Evolutionary conservation across 2,797 vertebrate species (phyloP).

Genomic region (Psittacula echo): DNA sequence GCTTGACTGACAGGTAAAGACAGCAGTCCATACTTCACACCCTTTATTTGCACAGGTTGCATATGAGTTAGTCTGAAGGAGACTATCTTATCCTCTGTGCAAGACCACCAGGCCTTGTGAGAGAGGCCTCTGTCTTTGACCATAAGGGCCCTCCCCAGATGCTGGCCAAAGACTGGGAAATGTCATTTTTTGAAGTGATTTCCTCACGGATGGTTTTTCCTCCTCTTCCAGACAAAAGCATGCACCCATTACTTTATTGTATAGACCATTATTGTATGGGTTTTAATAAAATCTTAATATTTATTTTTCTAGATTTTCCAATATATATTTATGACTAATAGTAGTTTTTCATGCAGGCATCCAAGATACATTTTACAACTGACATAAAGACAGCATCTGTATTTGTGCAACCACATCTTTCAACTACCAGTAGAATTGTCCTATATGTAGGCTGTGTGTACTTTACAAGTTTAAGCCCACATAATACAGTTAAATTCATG

Average conservation of each 20-base stretch:
- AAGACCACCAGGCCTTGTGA: neutral
- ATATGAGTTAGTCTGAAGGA: neutral
- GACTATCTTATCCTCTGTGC: neutral
- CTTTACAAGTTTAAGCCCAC: neutral
- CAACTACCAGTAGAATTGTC: neutral
- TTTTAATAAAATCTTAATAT: neutral
- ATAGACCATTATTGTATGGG: neutral
- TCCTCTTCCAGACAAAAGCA: neutral
- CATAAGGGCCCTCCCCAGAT: neutral
- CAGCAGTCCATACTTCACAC: neutral
- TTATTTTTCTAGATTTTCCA: neutral
- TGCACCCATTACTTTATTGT: neutral
- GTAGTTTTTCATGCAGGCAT: neutral
- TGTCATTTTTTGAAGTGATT: fast-evolving
- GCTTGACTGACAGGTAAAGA: neutral
- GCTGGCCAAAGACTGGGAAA: neutral
- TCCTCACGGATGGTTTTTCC: neutral
- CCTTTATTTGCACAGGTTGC: neutral
- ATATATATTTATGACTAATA: neutral
- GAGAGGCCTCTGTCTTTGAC: neutral
- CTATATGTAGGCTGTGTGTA: neutral
- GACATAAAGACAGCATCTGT: neutral
- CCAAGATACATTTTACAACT: neutral
- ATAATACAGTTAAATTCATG: neutral
- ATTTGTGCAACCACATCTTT: neutral